Conservation (phyloP, 2,113 vertebrate species). For the Aphyosemion australe region DNA sequence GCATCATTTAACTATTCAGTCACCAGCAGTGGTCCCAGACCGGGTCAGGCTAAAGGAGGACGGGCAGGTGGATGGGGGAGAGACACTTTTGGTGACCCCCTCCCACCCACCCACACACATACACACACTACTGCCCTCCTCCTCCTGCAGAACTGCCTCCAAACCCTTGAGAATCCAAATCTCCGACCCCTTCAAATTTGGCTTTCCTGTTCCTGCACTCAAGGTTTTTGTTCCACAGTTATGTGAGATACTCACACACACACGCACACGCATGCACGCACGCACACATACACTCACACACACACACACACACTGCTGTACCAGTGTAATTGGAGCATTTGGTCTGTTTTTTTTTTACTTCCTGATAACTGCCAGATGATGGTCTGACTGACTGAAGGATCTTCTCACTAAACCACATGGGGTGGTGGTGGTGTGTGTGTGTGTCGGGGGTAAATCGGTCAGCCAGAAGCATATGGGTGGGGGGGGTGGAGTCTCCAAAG, state of each 20-base stretch:
- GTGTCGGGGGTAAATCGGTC: too few relatives aligned
- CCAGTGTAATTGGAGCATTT: conserved; percentile 49
- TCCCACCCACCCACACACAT: neutral
- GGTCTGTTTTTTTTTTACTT: conserved; percentile 52
- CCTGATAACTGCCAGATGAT: conserved; percentile 78
- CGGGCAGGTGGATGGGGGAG: conserved; percentile 20
- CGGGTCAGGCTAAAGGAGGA: neutral
- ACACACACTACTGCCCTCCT: neutral
- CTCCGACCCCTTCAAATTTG: conserved; percentile 45
- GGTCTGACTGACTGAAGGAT: conserved; percentile 29
- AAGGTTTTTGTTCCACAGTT: conserved; percentile 49
- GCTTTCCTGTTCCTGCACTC: conserved; percentile 56
- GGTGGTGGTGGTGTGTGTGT: too few relatives aligned
- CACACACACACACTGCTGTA: neutral
- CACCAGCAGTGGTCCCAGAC: neutral
- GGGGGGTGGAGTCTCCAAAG: too few relatives aligned
- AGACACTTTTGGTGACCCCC: conserved; percentile 16
- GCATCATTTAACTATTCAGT: neutral
- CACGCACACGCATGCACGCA: conserved; percentile 16
- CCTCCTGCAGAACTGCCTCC: conserved; percentile 11
- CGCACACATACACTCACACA: neutral
- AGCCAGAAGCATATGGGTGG: too few relatives aligned
- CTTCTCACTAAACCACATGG: conserved; percentile 8
- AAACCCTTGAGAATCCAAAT: conserved; percentile 34
- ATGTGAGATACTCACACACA: conserved; percentile 6